phyloP scores from a whole-genome alignment of 2,888 invertebrate species.

The Uloborus plumipes region DNA sequence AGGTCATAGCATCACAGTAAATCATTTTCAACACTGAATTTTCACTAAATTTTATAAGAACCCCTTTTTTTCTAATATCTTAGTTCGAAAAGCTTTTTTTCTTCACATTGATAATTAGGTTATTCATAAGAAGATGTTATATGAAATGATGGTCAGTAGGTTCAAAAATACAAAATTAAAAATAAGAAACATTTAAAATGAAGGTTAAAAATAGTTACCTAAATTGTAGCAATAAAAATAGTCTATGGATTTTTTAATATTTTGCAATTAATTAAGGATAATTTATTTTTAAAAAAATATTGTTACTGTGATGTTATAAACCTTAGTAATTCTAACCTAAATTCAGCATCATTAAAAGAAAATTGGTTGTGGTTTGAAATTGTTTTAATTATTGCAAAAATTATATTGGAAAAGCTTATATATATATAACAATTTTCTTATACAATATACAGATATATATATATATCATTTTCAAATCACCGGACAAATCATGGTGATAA shows the following conservation, averaged over 20 bases:
- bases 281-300: too few species aligned
- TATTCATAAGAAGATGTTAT: too few species aligned
- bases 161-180: too few species aligned
- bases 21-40: constrained; percentile 21
- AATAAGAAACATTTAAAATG: too few species aligned
- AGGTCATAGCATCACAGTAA: constrained; percentile 46
- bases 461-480: constrained; percentile 64
- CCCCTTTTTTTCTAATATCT: too few species aligned
- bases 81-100: too few species aligned
- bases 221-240: too few species aligned
- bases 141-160: too few species aligned
- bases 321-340: constrained; percentile 22
- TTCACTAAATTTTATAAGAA: background rate
- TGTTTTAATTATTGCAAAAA: constrained; percentile 24
- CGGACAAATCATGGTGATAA: constrained; percentile 60
- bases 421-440: constrained; percentile 54
- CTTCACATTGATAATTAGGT: too few species aligned
- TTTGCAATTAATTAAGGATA: too few species aligned
- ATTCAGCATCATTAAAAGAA: constrained; percentile 45
- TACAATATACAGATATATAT: constrained; percentile 55
- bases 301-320: constrained; percentile 40
- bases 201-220: too few species aligned
- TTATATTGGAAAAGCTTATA: constrained; percentile 59
- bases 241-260: too few species aligned
- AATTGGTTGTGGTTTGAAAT: constrained; percentile 25